Conservation (phyloP, 2,113 vertebrate genomes). For the Thinocorus orbignyianus region DNA sequence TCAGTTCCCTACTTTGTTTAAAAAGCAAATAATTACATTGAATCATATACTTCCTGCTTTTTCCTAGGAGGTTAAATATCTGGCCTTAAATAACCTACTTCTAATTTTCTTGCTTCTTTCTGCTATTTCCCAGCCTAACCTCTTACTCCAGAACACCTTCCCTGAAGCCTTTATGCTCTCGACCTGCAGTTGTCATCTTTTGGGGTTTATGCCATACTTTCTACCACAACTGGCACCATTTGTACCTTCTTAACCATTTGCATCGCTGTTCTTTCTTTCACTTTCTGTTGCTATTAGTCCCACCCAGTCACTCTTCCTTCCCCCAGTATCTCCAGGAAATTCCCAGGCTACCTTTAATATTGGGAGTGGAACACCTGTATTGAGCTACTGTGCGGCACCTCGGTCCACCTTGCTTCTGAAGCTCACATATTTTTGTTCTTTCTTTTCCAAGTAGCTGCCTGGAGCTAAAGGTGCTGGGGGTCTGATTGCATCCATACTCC, state of each 20-base stretch:
- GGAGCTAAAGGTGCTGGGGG: background rate
- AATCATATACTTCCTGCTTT: background rate
- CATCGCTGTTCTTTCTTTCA: background rate
- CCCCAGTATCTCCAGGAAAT: background rate
- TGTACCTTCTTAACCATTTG: background rate
- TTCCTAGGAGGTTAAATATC: background rate
- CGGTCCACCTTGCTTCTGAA: background rate
- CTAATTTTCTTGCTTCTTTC: background rate
- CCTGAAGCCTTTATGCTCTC: background rate
- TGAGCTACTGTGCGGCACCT: background rate
- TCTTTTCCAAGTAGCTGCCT: background rate
- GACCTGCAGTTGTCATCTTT: background rate
- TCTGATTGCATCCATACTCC: background rate
- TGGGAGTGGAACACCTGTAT: background rate
- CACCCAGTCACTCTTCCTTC: background rate
- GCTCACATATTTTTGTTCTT: background rate
- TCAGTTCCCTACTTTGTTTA: background rate
- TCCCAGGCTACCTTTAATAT: background rate
- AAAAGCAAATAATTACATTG: background rate
- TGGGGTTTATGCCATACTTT: background rate
- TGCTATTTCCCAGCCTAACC: background rate
- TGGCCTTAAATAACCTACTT: background rate
- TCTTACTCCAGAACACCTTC: background rate
- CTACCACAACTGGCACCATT: background rate
- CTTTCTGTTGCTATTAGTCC: background rate